Evolutionary conservation across 2,888 invertebrate genomes (phyloP).

Genomic region (Steromphala cineraria): DNA sequence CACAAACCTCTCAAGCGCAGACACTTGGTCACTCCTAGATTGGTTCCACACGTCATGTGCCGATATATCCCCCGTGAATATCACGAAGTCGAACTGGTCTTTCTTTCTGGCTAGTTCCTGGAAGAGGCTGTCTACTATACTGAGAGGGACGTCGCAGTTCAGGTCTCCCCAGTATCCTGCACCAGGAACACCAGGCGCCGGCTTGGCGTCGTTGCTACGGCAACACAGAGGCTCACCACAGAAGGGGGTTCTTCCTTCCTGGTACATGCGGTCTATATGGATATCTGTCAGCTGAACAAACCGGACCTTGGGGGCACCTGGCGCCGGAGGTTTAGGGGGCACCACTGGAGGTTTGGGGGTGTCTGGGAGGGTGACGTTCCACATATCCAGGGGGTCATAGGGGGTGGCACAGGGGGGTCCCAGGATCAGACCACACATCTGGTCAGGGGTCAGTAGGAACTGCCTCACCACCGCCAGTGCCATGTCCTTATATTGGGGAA

Average conservation of each 20-base stretch:
- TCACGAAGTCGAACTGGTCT: conserved; percentile 79
- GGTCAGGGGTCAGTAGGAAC: conserved; percentile 87
- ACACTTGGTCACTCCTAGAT: conserved; percentile 84
- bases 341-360: conserved; percentile 54
- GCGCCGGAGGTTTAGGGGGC: conserved; percentile 47
- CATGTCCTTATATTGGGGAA: conserved; percentile 83
- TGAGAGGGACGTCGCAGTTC: conserved; percentile 94
- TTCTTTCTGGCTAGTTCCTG: conserved; percentile 76
- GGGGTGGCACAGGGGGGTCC: conserved; percentile 90
- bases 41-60: conserved; percentile 97
- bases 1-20: conserved; percentile 49
- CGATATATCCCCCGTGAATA: conserved; percentile 97
- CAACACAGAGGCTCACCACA: conserved; percentile 89
- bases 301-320: conserved; percentile 74
- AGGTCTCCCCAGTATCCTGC: conserved; percentile 96
- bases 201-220: conserved; percentile 77
- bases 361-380: conserved; percentile 59
- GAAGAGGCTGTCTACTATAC: conserved; percentile 94
- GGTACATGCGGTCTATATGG: conserved; percentile 86
- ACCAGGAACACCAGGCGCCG: conserved; percentile 68
- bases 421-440: conserved; percentile 94
- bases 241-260: conserved; percentile 81
- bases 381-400: conserved; percentile 90
- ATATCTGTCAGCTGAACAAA: conserved; percentile 94
- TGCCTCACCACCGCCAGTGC: conserved; percentile 85